Base-by-base conservation (phyloP, 2,113 vertebrate genomes). In the Corydoras sp. region DNA sequence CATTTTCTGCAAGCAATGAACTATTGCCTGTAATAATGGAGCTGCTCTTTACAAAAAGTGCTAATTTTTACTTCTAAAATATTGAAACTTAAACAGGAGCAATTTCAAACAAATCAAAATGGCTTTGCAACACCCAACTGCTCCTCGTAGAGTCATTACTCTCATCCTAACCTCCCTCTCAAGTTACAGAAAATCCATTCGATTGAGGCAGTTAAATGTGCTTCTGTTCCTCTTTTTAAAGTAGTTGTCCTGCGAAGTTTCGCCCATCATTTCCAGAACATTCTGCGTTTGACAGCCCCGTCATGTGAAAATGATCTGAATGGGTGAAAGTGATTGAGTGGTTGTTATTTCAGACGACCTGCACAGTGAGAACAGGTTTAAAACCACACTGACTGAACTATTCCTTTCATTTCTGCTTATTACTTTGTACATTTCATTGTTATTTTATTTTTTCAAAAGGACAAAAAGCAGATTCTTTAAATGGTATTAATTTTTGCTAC, bases 221-320 rank as follows among this genome's bases (percentile, higher is more conserved):
- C 6, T 64, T 24, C 13, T 48, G 7, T 54, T 59, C 31, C 11
- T 59, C n/a, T 30, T 51, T 31, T 50, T 13, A 58, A 71, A 58
- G 48, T 13, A 2, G 49, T 18, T 31, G 43, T 65, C 50, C 43
- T 65, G 32, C 50, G 58, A 18, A 24, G 58, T 59, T 48, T 65
- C 58, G 65, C 24, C 58, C 35, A 35, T 6, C 5, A 8, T 49
- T 30, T 65, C 31, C 61, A n/a, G 24, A 71, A 35, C 24, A 55
- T 53, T 65, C n/a, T 13, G 5, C 29, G n/a, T 30, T 30, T 43
- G 49, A 73, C 64, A 66, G 49, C 55, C 11, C 8, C 53, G 56
- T 35, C 50, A 54, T 51, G 31, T 24, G 18, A 53, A 31, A 75
- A 59, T 29, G 29, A 69, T 60, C 61, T 64, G 29, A 75, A 64